Evolutionary conservation across 2,113 vertebrate genomes (phyloP).

Genomic region (Lycaon pictus): DNA sequence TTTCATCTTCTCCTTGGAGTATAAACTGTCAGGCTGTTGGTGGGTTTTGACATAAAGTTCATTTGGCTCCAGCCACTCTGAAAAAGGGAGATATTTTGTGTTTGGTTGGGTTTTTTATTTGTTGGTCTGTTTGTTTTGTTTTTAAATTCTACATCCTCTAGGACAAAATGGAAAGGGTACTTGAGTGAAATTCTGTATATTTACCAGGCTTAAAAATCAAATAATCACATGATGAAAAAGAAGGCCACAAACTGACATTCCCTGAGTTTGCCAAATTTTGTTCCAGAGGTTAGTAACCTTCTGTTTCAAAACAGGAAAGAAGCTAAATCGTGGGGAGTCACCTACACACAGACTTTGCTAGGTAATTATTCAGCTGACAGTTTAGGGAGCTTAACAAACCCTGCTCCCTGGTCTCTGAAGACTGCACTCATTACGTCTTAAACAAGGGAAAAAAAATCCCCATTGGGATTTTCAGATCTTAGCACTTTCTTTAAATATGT

Average conservation of each 20-base stretch:
- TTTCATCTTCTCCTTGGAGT: slow-evolving; percentile 42
- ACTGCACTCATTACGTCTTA: slow-evolving; percentile 83
- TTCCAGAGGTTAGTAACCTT: slow-evolving; percentile 79
- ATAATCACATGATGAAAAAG: slow-evolving; percentile 70
- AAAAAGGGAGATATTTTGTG: slow-evolving; percentile 66
- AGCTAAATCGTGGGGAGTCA: slow-evolving; percentile 82
- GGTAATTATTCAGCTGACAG: slow-evolving; percentile 85
- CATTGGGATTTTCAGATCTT: slow-evolving; percentile 79
- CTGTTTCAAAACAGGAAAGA: slow-evolving; percentile 82
- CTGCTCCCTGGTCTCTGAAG: slow-evolving; percentile 76
- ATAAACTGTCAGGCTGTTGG: slow-evolving; percentile 42
- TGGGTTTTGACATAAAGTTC: slow-evolving; percentile 66
- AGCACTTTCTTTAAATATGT: slow-evolving; percentile 77
- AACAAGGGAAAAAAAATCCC: slow-evolving; percentile 79
- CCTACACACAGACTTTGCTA: slow-evolving; percentile 81
- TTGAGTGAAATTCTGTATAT: slow-evolving; percentile 45
- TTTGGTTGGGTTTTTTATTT: not conserved
- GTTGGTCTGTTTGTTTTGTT: not conserved
- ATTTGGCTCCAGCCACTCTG: slow-evolving; percentile 57
- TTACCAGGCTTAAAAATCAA: slow-evolving; percentile 72
- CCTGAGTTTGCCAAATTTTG: slow-evolving; percentile 74
- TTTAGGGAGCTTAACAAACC: slow-evolving; percentile 74
- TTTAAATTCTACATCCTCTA: slow-evolving; percentile 46
- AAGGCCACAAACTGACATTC: slow-evolving; percentile 56
- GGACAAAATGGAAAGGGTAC: slow-evolving; percentile 37